phyloP scores from a whole-genome alignment of 1,140 invertebrate genomes.

The Macrostomum lignano region DNA sequence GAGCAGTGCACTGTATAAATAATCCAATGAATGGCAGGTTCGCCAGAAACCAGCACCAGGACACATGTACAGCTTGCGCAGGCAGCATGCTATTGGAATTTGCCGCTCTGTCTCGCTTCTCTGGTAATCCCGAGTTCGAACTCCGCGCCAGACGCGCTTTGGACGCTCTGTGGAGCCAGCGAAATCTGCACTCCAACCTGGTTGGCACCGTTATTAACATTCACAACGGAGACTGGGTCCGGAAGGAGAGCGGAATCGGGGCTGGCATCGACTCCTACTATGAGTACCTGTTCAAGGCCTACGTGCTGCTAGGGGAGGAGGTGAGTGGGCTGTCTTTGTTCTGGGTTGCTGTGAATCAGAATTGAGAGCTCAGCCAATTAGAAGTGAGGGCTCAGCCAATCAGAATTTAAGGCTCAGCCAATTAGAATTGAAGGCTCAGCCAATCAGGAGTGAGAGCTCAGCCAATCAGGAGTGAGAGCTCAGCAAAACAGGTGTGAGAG shows the following conservation, averaged over 20 bases:
- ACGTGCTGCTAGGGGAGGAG: slow-evolving; percentile 43
- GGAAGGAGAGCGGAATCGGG: slow-evolving; percentile 79
- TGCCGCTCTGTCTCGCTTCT: slow-evolving; percentile 65
- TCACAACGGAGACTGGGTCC: slow-evolving; percentile 83
- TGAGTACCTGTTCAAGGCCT: slow-evolving; percentile 81
- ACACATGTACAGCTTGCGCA: slow-evolving; percentile 90
- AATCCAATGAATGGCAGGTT: too few species aligned
- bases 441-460: too few species aligned
- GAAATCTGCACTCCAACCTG: slow-evolving; percentile 45
- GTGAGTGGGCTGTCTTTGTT: too few species aligned
- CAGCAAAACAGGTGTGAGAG: too few species aligned
- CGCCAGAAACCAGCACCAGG: too few species aligned
- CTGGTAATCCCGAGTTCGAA: slow-evolving; percentile 68
- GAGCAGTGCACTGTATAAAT: too few species aligned
- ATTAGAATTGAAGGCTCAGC: too few species aligned
- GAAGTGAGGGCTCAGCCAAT: too few species aligned
- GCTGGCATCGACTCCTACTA: slow-evolving; percentile 96
- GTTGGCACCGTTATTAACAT: slow-evolving; percentile 32
- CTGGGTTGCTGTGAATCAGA: too few species aligned
- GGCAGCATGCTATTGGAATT: slow-evolving; percentile 90
- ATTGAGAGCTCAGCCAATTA: too few species aligned
- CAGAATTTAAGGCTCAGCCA: too few species aligned
- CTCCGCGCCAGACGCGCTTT: slow-evolving; percentile 38
- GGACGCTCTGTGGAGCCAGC: slow-evolving; percentile 75
- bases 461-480: too few species aligned